Evolutionary conservation across 1,140 invertebrate species (phyloP), one percentile per base, ranked within the genome.

Genomic region (Trissolcus basalis): DNA sequence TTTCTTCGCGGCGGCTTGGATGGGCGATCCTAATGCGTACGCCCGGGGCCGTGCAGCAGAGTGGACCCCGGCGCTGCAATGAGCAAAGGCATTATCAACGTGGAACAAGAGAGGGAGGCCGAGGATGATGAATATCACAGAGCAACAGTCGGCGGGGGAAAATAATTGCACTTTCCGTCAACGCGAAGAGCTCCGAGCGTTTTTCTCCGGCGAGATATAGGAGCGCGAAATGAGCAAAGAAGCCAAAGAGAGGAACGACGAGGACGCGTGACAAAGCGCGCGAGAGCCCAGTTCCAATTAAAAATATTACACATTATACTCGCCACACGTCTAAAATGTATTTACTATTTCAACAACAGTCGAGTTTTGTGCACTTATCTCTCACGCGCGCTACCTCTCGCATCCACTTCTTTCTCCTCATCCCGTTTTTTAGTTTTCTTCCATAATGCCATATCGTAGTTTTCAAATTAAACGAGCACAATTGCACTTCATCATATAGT

Each of bases 291-390:
- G 81, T 85, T 87, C 85, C 85, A 88, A 88, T 88, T 88, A 88
- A 88, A 87, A 87, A 87, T 88, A 88, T 88, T 87, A 87, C 83
- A 85, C 82, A 87, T 88, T 88, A 77, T 77, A 85, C 80, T 81
- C 73, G 77, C 80, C 78, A 82, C 78, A 81, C 78, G 70, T 75
- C 80, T 83, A 85, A 86, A 87, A 85, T 81, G 81, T 85, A 84
- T 86, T 85, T 87, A 85, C 80, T 82, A 82, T 88, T 85, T 83
- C 85, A 82, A 86, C 85, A 81, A 75, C 55, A 74, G 81, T 80
- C 58, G 50, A 65, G 59, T 64, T 76, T 70, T 70, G 67, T 55
- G 59, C 73, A 70, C 49, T 76, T 76, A 44, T 64, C 43, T 50
- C 44, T 35, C 53, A 54, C 49, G 32, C 14, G 45, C 36, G 45